phyloP scores from a whole-genome alignment of 2,113 vertebrate species.

The Microcebus ravelobensis region DNA sequence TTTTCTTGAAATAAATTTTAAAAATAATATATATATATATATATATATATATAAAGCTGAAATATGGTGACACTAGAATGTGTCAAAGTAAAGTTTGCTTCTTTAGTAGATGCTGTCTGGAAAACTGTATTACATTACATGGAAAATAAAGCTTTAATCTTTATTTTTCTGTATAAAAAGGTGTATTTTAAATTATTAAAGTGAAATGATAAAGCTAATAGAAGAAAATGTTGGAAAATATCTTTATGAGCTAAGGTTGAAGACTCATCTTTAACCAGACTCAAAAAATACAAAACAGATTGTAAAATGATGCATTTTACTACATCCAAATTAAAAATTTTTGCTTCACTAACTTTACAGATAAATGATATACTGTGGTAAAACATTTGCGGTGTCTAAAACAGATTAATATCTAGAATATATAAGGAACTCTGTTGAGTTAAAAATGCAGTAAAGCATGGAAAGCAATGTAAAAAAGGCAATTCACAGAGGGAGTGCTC shows the following conservation, averaged over 20 bases:
- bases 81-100: neutral
- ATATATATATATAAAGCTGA: neutral
- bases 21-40: neutral
- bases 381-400: conserved; percentile 7
- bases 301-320: neutral
- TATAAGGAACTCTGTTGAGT: neutral
- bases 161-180: neutral
- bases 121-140: neutral
- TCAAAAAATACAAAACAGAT: neutral
- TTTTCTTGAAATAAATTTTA: too few relatives aligned
- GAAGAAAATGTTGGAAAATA: neutral
- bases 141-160: neutral
- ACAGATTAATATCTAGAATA: neutral
- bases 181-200: neutral
- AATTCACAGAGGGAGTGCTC: neutral
- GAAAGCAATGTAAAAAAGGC: neutral
- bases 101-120: neutral
- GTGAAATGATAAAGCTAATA: neutral
- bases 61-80: neutral
- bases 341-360: conserved; percentile 6
- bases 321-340: neutral
- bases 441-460: neutral
- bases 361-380: neutral
- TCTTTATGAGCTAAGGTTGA: neutral
- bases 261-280: neutral